Percentiles rank a stretch among this genome's conserved stretches.
These are phyloP conservation scores for Silurus aristotelis DNA, from an alignment of 2,797 vertebrate species.

Conservation along the genomic window DNA sequence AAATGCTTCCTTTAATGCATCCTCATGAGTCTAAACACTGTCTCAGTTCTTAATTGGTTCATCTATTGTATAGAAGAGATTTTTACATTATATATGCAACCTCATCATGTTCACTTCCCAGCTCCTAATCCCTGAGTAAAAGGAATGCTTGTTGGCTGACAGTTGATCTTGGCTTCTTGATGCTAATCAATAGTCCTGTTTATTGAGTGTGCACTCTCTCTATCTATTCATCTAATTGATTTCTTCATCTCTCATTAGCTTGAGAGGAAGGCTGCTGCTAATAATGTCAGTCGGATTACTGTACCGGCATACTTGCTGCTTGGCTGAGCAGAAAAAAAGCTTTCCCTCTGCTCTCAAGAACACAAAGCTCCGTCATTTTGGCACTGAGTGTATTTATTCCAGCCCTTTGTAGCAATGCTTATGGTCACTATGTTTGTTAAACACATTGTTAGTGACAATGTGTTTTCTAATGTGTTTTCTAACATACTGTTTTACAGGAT, in stretches of 20 bases:
- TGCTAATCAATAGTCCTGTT: conserved; percentile 34
- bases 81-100: background rate
- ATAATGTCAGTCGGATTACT: conserved; percentile 12
- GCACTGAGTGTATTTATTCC: background rate
- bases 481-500: background rate
- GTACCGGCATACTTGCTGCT: conserved; percentile 16
- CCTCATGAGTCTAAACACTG: background rate
- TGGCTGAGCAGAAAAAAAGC: conserved; percentile 24
- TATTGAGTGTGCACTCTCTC: conserved; percentile 24
- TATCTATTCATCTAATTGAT: conserved; percentile 36
- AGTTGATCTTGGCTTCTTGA: conserved; percentile 3
- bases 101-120: background rate
- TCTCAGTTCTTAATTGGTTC: background rate
- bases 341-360: conserved; percentile 8
- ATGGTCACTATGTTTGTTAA: background rate
- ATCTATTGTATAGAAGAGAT: background rate
- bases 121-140: background rate
- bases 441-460: background rate
- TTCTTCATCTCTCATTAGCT: conserved; percentile 27
- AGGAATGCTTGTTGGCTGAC: conserved; percentile 18
- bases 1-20: background rate
- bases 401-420: background rate
- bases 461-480: background rate
- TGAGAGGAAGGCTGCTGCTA: conserved; percentile 33
- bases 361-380: background rate